These are phyloP conservation scores for Lepilemur septentrionalis DNA, from an alignment of 2,797 vertebrate genomes.

Conservation along the genomic window DNA sequence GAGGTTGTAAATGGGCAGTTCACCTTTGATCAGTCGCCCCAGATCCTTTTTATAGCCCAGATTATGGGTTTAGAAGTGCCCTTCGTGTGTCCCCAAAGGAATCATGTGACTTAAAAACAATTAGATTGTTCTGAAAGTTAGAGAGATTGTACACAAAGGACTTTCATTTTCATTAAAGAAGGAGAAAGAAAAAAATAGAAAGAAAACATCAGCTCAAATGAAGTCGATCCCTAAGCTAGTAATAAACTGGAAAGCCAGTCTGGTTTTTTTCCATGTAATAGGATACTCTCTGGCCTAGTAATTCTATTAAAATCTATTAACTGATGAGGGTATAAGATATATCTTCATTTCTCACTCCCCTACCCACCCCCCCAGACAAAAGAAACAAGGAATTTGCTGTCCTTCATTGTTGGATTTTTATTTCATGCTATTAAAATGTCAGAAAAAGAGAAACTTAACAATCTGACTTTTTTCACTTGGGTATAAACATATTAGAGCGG, in stretches of 20 bases:
- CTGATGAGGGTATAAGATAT: not conserved
- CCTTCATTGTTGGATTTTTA: conserved; percentile 53
- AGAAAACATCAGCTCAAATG: conserved; percentile 6
- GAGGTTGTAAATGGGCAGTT: conserved; percentile 56
- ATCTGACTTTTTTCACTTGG: not conserved
- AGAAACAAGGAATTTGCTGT: conserved; percentile 33
- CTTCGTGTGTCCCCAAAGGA: conserved; percentile 11
- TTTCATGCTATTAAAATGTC: conserved; percentile 44
- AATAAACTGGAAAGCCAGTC: conserved; percentile 35
- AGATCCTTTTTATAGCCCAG: conserved; percentile 45
- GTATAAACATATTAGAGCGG: not conserved
- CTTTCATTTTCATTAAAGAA: conserved; percentile 53
- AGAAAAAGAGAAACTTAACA: conserved; percentile 12
- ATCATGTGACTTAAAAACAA: conserved; percentile 45
- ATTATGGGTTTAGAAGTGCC: conserved; percentile 60
- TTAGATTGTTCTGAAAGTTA: conserved; percentile 54
- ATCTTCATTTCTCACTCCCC: not conserved
- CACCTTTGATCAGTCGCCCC: conserved; percentile 69
- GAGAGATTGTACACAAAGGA: conserved; percentile 9
- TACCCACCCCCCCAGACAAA: not conserved
- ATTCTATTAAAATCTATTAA: conserved; percentile 34
- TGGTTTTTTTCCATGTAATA: conserved; percentile 1
- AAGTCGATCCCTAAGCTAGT: not conserved
- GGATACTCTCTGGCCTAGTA: not conserved
- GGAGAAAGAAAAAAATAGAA: not conserved